Base-by-base conservation (phyloP, 2,888 invertebrate species). In the Ditylenchus weischeri region DNA sequence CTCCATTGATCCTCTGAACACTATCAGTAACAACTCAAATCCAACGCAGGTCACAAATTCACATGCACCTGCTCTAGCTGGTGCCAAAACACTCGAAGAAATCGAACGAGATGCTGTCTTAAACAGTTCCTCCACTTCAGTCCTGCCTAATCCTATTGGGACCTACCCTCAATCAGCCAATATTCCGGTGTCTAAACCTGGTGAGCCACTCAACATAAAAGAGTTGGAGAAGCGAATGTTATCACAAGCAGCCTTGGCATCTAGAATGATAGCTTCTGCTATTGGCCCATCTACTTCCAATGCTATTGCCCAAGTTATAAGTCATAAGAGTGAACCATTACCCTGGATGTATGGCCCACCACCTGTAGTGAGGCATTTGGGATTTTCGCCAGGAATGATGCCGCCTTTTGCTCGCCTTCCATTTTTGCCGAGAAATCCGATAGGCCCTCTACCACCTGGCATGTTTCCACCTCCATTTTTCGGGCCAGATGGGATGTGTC, bases 141-240 rank as follows among this genome's bases (percentile, higher is more conserved):
- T 8, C 15, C 11, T 43, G 43, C 43, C 43, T 43, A 43, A 15
- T 8, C 43, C 8, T 15, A 43, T 3, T 13, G 35, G 21, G 11
- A 19, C 19, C 6, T 7, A 15, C 36, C 23, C 50, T 6, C 48
- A 62, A 10, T 23, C 35, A 35, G 23, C 62, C 15, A 8, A 23
- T 19, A 19, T 48, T 21, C 23, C 62, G 23, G 13, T 50, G 6
- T 21, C 50, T 2, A 62, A 1, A 29, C 50, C 23, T 5, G 62
- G 21, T 50, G 47, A 19, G 3, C 19, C 62, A 3, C 18, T 62
- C 4, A 62, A 48, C 18, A 3, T 66, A 11, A 51, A 60, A 23
- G 66, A 66, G 21, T 54, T 66, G 15, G 66, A 66, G 38, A 60
- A 50, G 36, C 60, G 66, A n/a, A 66, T 66, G 54, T 35, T 66